A percentile compares a stretch with the other conserved stretches of the same genome.
Evolutionary conservation across 2,888 invertebrate species (phyloP).

Genomic region (Trichogramma dendrolimi): DNA sequence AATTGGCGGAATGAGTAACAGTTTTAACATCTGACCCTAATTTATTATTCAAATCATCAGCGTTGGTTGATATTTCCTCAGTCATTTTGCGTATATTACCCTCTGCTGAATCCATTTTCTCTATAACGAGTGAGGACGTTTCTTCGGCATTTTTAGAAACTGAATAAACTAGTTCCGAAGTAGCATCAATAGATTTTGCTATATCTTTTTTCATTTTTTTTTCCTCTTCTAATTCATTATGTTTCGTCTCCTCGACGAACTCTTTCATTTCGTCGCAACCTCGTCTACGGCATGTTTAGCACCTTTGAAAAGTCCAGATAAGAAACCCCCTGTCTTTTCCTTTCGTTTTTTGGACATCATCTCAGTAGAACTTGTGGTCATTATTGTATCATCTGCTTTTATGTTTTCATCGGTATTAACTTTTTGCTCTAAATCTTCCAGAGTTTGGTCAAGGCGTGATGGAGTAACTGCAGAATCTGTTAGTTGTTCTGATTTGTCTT

Average conservation of each 20-base stretch:
- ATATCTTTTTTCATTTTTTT: conserved; percentile 30
- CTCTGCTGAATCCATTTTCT: conserved; percentile 25
- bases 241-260: conserved; percentile 39
- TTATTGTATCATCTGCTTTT: too few species aligned
- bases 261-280: conserved; percentile 32
- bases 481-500: too few species aligned
- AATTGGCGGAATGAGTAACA: neutral
- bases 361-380: too few species aligned
- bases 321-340: conserved; percentile 33
- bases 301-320: conserved; percentile 37
- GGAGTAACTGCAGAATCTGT: too few species aligned
- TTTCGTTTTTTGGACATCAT: conserved; percentile 1
- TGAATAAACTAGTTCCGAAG: conserved; percentile 12
- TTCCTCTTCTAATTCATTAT: conserved; percentile 34
- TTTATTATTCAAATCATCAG: too few species aligned
- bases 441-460: too few species aligned
- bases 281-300: conserved; percentile 33
- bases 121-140: too few species aligned
- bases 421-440: too few species aligned
- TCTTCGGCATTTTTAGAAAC: conserved; percentile 16
- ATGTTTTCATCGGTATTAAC: too few species aligned
- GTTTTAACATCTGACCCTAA: conserved; percentile 9
- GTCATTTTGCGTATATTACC: conserved; percentile 32
- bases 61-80: too few species aligned
- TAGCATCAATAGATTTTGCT: neutral